These are phyloP conservation scores for Nettapus auritus DNA, from an alignment of 2,113 vertebrate species.

Conservation along the genomic window DNA sequence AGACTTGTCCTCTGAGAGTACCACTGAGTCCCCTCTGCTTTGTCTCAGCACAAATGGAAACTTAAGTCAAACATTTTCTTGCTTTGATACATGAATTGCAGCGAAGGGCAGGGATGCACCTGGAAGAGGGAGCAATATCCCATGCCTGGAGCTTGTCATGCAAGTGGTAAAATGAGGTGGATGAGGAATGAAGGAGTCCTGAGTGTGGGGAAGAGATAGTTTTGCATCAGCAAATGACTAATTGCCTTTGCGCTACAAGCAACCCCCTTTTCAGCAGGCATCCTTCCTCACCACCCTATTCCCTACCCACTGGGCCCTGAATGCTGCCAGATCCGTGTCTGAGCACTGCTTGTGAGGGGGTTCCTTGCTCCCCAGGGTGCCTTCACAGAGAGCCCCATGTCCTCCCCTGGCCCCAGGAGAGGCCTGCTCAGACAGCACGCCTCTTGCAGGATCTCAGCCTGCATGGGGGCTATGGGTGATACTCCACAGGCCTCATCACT, in stretches of 20 bases:
- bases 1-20: not conserved
- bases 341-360: fast-evolving
- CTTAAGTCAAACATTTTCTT: not conserved
- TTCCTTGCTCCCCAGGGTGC: not conserved
- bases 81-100: not conserved
- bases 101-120: not conserved
- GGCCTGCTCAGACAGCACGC: not conserved
- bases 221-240: not conserved
- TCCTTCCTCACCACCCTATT: not conserved
- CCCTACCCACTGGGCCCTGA: not conserved
- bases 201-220: not conserved
- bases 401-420: not conserved
- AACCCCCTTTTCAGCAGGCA: not conserved
- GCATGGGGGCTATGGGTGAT: not conserved
- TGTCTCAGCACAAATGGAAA: not conserved
- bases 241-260: not conserved
- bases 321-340: not conserved
- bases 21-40: not conserved
- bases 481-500: fast-evolving
- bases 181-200: not conserved
- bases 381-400: not conserved
- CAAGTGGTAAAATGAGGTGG: not conserved
- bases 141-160: not conserved
- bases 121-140: not conserved
- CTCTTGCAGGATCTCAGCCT: not conserved